Evolutionary conservation across 30 jellyfish, hydroid and myxozoan genomes (phyloP).

Genomic region (Aurelia sp.): DNA sequence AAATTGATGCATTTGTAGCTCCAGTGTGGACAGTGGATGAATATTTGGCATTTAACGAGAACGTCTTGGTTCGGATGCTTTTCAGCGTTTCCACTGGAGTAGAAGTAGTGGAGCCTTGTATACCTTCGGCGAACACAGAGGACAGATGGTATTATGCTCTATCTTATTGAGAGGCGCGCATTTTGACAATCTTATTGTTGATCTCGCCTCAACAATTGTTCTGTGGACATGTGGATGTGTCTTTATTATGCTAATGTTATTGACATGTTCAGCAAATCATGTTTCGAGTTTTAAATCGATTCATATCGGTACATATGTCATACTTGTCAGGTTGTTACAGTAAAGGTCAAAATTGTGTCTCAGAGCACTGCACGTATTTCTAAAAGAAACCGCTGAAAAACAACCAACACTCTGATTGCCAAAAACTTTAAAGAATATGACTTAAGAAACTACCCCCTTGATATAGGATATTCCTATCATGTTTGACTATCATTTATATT

Average conservation of each 20-base stretch:
- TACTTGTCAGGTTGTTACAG: conserved; percentile 7
- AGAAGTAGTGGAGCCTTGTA: no score
- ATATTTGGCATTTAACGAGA: no score
- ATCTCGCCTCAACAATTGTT: conserved; percentile 56
- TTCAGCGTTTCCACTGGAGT: no score
- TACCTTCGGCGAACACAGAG: background rate
- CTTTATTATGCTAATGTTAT: conserved; percentile 63
- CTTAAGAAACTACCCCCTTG: no score
- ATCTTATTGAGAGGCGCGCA: conserved; percentile 67
- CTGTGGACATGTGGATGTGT: conserved; percentile 72
- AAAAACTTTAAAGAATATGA: no score
- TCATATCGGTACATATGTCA: conserved; percentile 6
- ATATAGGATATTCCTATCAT: no score
- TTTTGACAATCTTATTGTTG: conserved; percentile 37
- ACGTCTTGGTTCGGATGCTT: no score
- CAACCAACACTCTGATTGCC: background rate
- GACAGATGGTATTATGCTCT: conserved; percentile 46
- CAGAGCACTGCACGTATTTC: background rate
- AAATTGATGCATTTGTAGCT: no score
- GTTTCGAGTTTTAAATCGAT: conserved; percentile 21
- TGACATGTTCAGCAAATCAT: background rate
- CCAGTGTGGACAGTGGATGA: no score
- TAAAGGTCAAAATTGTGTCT: background rate
- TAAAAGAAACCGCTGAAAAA: background rate
- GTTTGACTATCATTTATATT: no score